A percentile compares a stretch with the other conserved stretches of the same genome.
Conservation (phyloP, 2,113 vertebrate genomes). For the Serilophus lunatus region DNA sequence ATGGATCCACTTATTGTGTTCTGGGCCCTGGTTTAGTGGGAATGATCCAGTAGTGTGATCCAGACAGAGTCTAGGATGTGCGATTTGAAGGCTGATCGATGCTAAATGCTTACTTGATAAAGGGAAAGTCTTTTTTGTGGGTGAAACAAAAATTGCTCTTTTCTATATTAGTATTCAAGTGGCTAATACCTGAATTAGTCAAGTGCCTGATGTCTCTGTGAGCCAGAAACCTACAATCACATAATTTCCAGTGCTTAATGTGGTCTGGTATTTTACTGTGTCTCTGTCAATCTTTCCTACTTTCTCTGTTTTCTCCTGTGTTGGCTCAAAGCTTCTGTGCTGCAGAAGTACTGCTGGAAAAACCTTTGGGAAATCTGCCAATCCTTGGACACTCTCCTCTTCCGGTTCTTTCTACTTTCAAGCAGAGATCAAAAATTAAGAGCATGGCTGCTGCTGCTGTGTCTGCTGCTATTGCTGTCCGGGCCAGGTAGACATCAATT, state of each 20-base stretch:
- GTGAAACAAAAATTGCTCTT: not conserved
- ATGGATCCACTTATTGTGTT: not conserved
- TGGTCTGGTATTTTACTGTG: not conserved
- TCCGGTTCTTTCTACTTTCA: conserved; percentile 25
- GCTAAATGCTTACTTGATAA: not conserved
- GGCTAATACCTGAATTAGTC: not conserved
- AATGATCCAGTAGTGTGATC: rapidly evolving
- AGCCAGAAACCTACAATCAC: not conserved
- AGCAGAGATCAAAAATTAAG: conserved; percentile 54
- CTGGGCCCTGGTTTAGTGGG: not conserved
- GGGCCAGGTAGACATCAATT: conserved; percentile 73
- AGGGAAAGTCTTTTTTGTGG: not conserved
- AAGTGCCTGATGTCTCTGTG: not conserved
- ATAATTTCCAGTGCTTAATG: not conserved
- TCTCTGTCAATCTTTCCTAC: not conserved
- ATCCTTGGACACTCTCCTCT: conserved; percentile 22
- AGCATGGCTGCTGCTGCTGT: conserved; percentile 67
- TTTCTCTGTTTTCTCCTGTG: conserved; percentile 17
- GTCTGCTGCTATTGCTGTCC: conserved; percentile 62
- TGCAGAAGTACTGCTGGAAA: conserved; percentile 57
- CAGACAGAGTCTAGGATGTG: not conserved
- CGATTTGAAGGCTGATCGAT: not conserved
- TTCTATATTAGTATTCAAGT: not conserved
- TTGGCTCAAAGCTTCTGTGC: conserved; percentile 33
- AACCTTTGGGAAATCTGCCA: conserved; percentile 52